Base-by-base conservation (phyloP, 2,888 invertebrate genomes). In the Hypena proboscidalis region DNA sequence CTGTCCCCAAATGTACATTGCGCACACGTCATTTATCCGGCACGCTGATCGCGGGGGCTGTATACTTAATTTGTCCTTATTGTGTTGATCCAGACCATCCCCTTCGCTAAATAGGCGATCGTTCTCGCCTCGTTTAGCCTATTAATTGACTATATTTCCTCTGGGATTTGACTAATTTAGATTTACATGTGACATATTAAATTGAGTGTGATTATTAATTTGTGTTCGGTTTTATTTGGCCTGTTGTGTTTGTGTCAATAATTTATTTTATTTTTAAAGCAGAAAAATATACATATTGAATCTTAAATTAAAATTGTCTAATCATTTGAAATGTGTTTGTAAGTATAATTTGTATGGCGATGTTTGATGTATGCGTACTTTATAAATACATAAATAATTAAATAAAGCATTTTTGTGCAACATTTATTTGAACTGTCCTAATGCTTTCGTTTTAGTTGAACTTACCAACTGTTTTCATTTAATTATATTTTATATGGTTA, bases 61-160 rank as follows among this genome's bases (percentile, higher is more conserved):
- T 74, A 59, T 71, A 77, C 72, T 80, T 81, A 82, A 83, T 83
- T 80, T 79, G 81, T 70, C 72, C 70, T 74, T 75, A 82, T 81
- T 82, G 80, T 76, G 67, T 68, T 65, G 70, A 60, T 64, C 57
- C 53, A 56, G 44, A 25, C 57, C 36, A 55, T 58, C 55, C 56
- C 50, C 41, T 42, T 49, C 39, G 56, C 27, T 58, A 70, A 70
- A 70, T 70, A 67, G 52, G 58, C 60, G 66, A 67, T 68, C 70
- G 70, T 67, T 73, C 64, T 62, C 80, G 75, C 68, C 59, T 75
- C 80, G 81, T 80, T 80, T 79, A 73, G 62, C 63, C 68, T 63
- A 75, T 77, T 85, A 84, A 85, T 85, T 83, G 81, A 67, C 59
- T 71, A 53, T 66, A 79, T 79, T 77, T 75, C 82, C 78, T 78